Evolutionary conservation across 2,113 vertebrate species (phyloP), one percentile per base, ranked within the genome.

Genomic region (Corydoras maculifer): DNA sequence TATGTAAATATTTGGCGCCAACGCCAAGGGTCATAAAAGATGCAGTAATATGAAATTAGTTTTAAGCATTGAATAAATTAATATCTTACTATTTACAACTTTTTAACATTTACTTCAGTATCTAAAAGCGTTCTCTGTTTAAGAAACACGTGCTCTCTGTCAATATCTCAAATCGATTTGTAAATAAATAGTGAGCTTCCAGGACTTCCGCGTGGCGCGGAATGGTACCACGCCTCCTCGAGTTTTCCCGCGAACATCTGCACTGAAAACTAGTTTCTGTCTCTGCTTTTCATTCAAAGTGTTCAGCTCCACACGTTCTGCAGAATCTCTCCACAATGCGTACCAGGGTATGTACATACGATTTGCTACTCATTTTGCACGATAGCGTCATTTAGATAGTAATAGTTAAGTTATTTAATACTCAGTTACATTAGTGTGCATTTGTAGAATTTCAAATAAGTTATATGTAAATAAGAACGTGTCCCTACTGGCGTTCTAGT

Each of bases 1-100:
- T 70, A 87, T 87, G 86, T 75, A 87, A 87, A 89, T 82, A 73
- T 66, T 83, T 90, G 88, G 87, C 90, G 90, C 88, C 87, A 82
- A 54, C 32, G 48, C 3, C 4, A 3, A 18, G 78, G 78, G 18
- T 48, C 87, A 48, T 83, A 66, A 53, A 87, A 86, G 84, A n/a
- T 3, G 4, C 9, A 0, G 29, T 3, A 3, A 43, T 2, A 1
- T 48, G 8, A 68, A 62, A 58, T 5, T 14, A 0, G 1, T 0
- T 49, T 7, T 51, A 5, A 12, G 1, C 7, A 25, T 43, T 43
- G 7, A 43, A 43, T 8, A 2, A 43, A 43, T 43, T 8, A 43
- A 43, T 8, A 43, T 43, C 35, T 4, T 1, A 5, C 4, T 43
- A 43, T 5, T 43, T 5, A 43, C 4, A 43, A 43, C 7, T 0